Evolutionary conservation across 2,797 vertebrate genomes (phyloP), one percentile per base, ranked within the genome.

Genomic region (Odontamblyopus rebecca): DNA sequence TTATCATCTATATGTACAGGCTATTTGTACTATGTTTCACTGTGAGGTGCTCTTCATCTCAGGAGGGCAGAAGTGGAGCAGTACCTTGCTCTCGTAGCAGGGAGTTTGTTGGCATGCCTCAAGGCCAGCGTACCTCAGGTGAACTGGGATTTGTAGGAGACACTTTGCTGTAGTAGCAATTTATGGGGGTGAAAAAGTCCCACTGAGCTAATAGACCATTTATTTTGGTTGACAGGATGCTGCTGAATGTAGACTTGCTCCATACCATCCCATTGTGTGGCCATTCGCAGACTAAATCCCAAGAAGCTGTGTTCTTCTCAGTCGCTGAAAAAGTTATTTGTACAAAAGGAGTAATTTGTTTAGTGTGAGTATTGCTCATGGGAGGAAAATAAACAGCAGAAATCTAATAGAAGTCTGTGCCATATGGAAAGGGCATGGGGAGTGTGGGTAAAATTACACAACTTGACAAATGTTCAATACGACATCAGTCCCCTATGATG

Each of bases 71-170:
- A 23, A 63, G 71, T 41, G 67, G 75, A 86, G 73, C 74, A 69
- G 67, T 73, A 66, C 63, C 67, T 79, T 76, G 68, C 69, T 70
- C 79, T 70, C 69, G 73, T 35, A 79, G 71, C 54, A 65, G 80
- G 38, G 73, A 73, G 63, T 82, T 81, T 82, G 79, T 71, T 74
- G 66, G 83, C 82, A 74, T 76, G 75, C 82, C 82, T 71, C n/a
- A 77, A 83, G 88, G 88, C 87, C 83, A 66, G 61, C 83, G 62
- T 80, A 83, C 83, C 88, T 88, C 74, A 73, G 77, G 81, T 75
- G 89, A 88, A 92, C 70, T 87, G 87, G 88, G 88, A 89, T 82
- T 86, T 84, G 83, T 65, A 78, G 66, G 4, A 78, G 74, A 82
- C 63, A 73, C 75, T 88, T 76, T 77, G 56, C 75, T 72, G 71